Evolutionary conservation across 2,797 vertebrate genomes (phyloP).

Genomic region (Pangasius sanitwongsei): DNA sequence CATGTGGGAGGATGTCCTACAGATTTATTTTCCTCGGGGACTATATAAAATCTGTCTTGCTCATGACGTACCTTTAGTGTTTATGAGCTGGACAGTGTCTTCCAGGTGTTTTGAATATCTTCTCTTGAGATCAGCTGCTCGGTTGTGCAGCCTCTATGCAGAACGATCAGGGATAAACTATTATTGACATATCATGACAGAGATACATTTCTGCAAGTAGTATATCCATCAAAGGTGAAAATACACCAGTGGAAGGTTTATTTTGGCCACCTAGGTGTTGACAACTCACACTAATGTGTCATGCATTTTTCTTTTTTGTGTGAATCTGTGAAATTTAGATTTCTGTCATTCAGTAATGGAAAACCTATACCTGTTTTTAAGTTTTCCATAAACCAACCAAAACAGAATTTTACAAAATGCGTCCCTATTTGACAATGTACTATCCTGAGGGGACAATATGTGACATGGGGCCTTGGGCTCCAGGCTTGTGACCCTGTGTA

Average conservation of each 20-base stretch:
- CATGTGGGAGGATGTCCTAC: not conserved
- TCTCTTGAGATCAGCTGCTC: not conserved
- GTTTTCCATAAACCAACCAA: not conserved
- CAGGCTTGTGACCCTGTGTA: too few species aligned
- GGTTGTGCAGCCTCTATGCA: not conserved
- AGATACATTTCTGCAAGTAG: not conserved
- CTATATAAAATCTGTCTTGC: not conserved
- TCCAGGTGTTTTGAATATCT: not conserved
- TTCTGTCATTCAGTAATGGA: not conserved
- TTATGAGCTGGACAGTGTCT: not conserved
- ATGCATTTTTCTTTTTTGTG: not conserved
- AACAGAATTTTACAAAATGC: not conserved
- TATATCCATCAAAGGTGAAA: not conserved
- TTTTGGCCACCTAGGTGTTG: not conserved
- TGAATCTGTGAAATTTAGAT: not conserved
- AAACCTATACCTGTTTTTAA: not conserved
- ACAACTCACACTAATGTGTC: not conserved
- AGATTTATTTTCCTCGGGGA: constrained; percentile 4
- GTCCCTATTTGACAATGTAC: not conserved
- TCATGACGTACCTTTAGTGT: not conserved
- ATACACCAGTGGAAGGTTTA: not conserved
- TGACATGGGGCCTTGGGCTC: too few species aligned
- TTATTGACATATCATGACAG: not conserved
- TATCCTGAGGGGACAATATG: not conserved
- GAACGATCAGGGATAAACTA: not conserved